These are phyloP conservation scores for Creontiades dilutus DNA, from an alignment of 2,888 invertebrate species.

Conservation along the genomic window DNA sequence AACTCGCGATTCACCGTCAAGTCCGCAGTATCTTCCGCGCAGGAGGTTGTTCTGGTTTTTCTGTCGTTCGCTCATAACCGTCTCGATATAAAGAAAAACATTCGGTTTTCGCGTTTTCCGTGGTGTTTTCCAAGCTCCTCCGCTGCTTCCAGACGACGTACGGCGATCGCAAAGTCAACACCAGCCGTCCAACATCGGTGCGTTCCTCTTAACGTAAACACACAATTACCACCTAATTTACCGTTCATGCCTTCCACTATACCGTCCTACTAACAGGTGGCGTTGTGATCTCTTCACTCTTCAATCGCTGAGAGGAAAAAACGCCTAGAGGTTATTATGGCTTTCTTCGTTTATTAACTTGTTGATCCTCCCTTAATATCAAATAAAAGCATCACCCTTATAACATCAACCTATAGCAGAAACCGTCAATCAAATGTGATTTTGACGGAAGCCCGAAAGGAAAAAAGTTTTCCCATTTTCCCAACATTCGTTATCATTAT, in stretches of 20 bases:
- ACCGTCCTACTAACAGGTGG: constrained; percentile 9
- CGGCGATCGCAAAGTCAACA: not conserved
- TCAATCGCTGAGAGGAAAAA: not conserved
- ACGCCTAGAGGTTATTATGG: not conserved
- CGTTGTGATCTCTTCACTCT: not conserved
- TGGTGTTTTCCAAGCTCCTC: constrained; percentile 1
- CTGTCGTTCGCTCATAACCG: not conserved
- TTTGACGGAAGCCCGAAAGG: too few relatives aligned
- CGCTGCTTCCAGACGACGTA: not conserved
- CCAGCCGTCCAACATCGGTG: constrained; percentile 53
- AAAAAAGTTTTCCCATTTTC: too few relatives aligned
- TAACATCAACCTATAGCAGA: too few relatives aligned
- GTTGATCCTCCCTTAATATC: not conserved
- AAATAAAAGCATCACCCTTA: not conserved
- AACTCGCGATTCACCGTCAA: not conserved
- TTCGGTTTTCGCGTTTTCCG: not conserved
- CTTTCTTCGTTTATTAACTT: not conserved
- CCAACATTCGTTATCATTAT: too few relatives aligned
- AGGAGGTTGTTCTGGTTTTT: not conserved
- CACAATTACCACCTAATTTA: not conserved
- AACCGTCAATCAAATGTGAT: too few relatives aligned
- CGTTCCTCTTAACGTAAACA: constrained; percentile 3
- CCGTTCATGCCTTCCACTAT: not conserved
- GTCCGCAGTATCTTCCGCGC: not conserved
- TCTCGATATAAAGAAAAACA: not conserved